These are phyloP conservation scores for Microplitis mediator DNA, from an alignment of 1,140 invertebrate genomes.

Conservation along the genomic window DNA sequence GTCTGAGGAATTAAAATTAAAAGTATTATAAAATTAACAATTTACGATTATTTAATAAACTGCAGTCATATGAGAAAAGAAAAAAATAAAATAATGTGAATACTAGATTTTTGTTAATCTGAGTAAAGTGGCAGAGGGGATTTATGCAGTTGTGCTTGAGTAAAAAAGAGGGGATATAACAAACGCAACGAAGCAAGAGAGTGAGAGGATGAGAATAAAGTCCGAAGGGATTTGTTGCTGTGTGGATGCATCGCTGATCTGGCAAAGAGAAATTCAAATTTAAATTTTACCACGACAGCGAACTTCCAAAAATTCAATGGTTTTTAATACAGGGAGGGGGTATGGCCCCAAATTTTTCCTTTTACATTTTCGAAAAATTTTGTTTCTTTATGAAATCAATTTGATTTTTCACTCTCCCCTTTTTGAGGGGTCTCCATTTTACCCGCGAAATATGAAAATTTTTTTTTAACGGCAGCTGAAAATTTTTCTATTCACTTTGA, in stretches of 20 bases:
- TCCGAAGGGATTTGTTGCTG: constrained; percentile 21
- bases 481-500: no score
- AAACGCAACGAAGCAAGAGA: constrained; percentile 13
- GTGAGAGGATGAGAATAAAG: neutral
- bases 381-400: no score
- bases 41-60: neutral
- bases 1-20: neutral
- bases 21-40: neutral
- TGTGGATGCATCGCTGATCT: constrained; percentile 25
- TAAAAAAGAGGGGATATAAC: constrained; percentile 4
- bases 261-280: constrained; percentile 25
- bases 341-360: no score
- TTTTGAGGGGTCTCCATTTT: no score
- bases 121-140: constrained; percentile 14
- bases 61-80: neutral
- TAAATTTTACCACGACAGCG: neutral
- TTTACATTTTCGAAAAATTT: no score
- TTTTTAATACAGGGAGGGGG: neutral
- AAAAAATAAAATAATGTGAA: neutral
- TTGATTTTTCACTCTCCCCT: no score
- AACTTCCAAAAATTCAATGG: neutral
- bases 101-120: constrained; percentile 17
- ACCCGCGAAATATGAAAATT: no score
- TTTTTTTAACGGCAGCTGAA: no score
- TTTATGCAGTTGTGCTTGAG: constrained; percentile 10